Percentiles rank a stretch among this genome's conserved stretches.
phyloP scores from a whole-genome alignment of 2,797 vertebrate species.

The Masticophis lateralis region DNA sequence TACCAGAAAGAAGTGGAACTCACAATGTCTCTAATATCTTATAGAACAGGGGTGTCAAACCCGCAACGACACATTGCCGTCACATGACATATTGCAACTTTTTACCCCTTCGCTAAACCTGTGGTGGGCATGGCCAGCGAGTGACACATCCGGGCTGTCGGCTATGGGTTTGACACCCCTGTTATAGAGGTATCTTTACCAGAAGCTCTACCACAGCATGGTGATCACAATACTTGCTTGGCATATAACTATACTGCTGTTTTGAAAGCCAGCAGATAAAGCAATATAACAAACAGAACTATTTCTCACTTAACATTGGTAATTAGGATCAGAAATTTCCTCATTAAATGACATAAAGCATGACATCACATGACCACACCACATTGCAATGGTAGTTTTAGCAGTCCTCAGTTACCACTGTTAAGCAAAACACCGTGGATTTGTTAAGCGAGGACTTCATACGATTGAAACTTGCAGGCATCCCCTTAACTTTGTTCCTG shows the following conservation, averaged over 20 bases:
- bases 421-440: not conserved
- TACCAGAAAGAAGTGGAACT: not conserved
- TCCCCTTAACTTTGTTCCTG: not conserved
- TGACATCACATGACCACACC: not conserved
- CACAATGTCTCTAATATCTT: not conserved
- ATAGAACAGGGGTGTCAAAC: not conserved
- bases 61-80: no score
- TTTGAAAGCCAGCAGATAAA: not conserved
- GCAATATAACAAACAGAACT: not conserved
- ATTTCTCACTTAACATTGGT: not conserved
- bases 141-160: no score
- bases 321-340: not conserved
- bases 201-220: not conserved
- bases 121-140: no score
- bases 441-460: not conserved
- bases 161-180: no score
- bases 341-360: not conserved
- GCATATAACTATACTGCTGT: not conserved
- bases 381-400: not conserved
- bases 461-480: not conserved
- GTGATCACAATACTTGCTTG: not conserved
- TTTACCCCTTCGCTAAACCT: no score
- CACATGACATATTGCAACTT: no score
- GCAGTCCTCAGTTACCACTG: not conserved
- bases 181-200: not conserved